Conservation (phyloP, 2,113 vertebrate species). For the Lucifuga dentata region DNA sequence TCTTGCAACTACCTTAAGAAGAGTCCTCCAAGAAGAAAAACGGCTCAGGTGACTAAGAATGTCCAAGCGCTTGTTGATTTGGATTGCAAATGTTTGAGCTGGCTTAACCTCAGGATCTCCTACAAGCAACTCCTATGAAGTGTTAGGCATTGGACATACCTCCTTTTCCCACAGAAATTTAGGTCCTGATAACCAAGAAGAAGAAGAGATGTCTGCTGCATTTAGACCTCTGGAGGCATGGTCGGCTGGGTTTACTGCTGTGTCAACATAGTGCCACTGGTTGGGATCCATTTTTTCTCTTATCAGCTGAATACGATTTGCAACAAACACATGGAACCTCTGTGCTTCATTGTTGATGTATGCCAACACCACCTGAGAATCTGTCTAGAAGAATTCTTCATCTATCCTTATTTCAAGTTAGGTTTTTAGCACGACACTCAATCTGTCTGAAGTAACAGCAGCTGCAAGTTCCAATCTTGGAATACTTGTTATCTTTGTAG, state of each 20-base stretch:
- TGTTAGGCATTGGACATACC: too few relatives aligned
- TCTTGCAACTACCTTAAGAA: not conserved
- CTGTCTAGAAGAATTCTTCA: not conserved
- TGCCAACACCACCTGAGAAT: not conserved
- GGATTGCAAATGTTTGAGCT: rapidly evolving
- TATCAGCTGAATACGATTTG: not conserved
- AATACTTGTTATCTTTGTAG: not conserved
- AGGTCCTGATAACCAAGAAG: not conserved
- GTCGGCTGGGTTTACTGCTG: not conserved
- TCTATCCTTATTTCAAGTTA: not conserved
- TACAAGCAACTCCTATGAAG: rapidly evolving
- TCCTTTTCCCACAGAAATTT: not conserved
- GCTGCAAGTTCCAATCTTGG: not conserved
- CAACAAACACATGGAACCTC: not conserved
- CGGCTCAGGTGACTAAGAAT: rapidly evolving
- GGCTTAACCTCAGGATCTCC: not conserved
- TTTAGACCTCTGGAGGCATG: not conserved
- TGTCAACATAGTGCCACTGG: not conserved
- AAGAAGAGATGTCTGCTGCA: not conserved
- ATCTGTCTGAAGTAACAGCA: not conserved
- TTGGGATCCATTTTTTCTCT: not conserved
- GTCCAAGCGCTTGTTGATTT: rapidly evolving
- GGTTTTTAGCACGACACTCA: not conserved
- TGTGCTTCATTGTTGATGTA: not conserved
- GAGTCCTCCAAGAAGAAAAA: not conserved